Conservation (phyloP, 2,113 vertebrate species). For the Bathybates hornii region DNA sequence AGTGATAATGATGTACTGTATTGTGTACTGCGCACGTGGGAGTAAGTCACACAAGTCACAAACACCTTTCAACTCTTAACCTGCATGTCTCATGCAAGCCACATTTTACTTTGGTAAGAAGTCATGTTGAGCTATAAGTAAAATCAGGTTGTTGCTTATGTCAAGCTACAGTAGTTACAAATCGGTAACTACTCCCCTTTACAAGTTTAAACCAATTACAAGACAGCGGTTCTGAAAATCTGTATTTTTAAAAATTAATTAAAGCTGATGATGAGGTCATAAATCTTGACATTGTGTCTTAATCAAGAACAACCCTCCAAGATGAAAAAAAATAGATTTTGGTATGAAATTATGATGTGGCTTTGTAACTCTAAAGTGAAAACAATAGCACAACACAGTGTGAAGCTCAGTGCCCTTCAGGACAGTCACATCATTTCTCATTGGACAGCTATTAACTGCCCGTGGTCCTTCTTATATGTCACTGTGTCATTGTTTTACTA, state of each 20-base stretch:
- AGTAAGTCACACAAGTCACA: background rate
- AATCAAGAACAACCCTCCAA: background rate
- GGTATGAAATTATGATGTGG: background rate
- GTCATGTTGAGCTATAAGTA: background rate
- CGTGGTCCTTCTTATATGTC: background rate
- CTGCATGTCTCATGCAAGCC: background rate
- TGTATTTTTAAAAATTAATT: background rate
- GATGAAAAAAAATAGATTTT: background rate
- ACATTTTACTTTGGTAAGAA: background rate
- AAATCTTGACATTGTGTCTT: background rate
- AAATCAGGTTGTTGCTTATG: background rate
- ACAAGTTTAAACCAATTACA: background rate
- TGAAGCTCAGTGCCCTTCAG: background rate
- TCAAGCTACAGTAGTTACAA: background rate
- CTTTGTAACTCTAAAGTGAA: background rate
- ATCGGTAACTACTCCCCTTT: background rate
- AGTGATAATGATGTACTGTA: background rate
- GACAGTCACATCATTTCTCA: background rate
- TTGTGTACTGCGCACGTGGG: background rate
- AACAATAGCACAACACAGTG: background rate
- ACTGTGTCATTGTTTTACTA: background rate
- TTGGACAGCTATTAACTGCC: background rate
- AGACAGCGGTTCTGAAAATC: background rate
- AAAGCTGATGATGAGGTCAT: background rate
- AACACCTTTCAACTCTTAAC: background rate